phyloP scores from a whole-genome alignment of 1,140 invertebrate genomes.

The Achatina immaculata region DNA sequence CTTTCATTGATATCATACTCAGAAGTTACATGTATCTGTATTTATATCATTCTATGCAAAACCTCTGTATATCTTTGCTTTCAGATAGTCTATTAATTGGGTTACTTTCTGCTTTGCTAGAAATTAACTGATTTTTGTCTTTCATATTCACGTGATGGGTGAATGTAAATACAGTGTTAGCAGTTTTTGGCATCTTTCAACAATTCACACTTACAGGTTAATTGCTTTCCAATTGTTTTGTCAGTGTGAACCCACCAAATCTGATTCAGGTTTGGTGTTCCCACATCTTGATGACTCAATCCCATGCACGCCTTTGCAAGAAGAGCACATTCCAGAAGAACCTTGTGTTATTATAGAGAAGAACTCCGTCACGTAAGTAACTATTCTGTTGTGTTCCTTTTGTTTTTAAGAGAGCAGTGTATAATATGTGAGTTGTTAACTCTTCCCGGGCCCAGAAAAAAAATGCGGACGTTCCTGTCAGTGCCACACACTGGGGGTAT shows the following conservation, averaged over 20 bases:
- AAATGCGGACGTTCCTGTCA: too few species aligned
- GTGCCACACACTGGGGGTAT: too few species aligned
- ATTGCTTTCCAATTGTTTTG: background rate
- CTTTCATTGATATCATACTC: too few species aligned
- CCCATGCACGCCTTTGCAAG: conserved; percentile 18
- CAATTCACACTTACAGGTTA: background rate
- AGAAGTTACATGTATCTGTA: too few species aligned
- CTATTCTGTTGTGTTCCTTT: background rate
- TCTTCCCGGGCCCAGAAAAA: too few species aligned
- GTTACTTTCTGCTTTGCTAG: too few species aligned
- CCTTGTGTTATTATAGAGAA: background rate
- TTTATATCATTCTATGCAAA: too few species aligned
- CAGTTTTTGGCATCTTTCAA: background rate
- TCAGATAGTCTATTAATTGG: too few species aligned
- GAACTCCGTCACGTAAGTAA: conserved; percentile 9
- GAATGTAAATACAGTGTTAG: too few species aligned
- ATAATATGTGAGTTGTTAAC: background rate
- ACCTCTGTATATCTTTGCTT: too few species aligned
- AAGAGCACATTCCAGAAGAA: background rate
- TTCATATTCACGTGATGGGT: too few species aligned
- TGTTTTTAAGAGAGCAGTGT: background rate
- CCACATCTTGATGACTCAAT: conserved; percentile 34
- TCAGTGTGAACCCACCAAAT: background rate
- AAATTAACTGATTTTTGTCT: too few species aligned
- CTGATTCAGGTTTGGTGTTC: conserved; percentile 21